Base-by-base conservation (phyloP, 2,113 vertebrate genomes). In the Microcebus murinus region DNA sequence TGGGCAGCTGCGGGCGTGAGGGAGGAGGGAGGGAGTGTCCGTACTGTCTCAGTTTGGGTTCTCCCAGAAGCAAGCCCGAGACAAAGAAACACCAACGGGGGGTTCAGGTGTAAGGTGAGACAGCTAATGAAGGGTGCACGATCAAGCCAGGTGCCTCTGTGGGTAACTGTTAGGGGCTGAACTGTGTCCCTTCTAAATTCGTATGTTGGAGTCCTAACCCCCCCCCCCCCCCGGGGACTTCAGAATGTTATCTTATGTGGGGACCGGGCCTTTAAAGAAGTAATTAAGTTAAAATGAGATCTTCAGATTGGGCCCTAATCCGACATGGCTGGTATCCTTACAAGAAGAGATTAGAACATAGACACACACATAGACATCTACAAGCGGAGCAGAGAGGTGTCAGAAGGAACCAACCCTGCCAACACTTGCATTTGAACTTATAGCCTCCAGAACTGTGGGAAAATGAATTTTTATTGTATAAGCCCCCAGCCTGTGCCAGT, bases 201-300 rank as follows among this genome's bases (percentile, higher is more conserved):
- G 25, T 61, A 50, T 73, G n/a, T 80, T 74, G 55, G 86, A 20
- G 31, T 79, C 45, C 31, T 79, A 73, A 92, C 39, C 31, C 55
- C 36, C 17, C 48, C 42, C 5, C 39, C 31, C 55, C 36, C 17
- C 48, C 42, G 5, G 36, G 89, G 81, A 87, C 91, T 13, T 93
- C 91, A 27, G 18, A 88, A 91, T 71, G 17, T 90, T 55, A 74
- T 77, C 21, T 21, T 4, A 42, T 91, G 80, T 77, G 68, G 76
- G 71, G 42, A 77, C 11, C n/a, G 18, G 9, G 42, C 50, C 91
- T 45, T 84, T 73, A 63, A 63, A 63, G 27, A 63, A 27, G 87
- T 36, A 77, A 77, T 77, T 77, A 76, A 76, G 73, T 48, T 76
- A 80, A 85, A 67, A 93, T 87, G 76, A 97, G 39, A 23, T 84